Base-by-base conservation (phyloP, 92 coral and sea anemone genomes). In the Phenganax stokvisi region DNA sequence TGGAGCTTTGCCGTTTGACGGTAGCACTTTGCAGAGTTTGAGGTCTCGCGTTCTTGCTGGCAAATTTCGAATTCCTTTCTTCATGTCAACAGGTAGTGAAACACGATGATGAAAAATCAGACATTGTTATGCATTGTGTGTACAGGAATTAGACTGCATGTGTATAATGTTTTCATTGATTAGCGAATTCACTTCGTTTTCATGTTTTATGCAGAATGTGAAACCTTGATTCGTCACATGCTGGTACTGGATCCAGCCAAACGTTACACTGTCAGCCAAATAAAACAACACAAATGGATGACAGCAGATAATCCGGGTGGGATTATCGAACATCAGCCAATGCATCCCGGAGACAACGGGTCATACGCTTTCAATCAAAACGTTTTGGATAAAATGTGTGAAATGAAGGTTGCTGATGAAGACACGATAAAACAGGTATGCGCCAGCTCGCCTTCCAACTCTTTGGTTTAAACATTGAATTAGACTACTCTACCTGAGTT, bases 151-250 rank as follows among this genome's bases (percentile, higher is more conserved):
- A 37, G 47, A 37, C 47, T 25, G 20, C 0, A 13, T 12, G 8
- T 61, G 13, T n/a, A 61, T 13, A 61, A 61, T 61, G 67, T 20
- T 20, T 20, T 20, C 25, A 20, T 20, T 20, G 25, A 20, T 20
- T 20, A 20, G 25, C 25, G 25, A 20, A 7, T 61, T 15, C 28
- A 61, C 67, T 15, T 30, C 52, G 47, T 37, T 12, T 74, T 25
- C 57, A 7, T 55, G 8, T 56, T 25, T 55, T 58, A 20, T 53
- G 13, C 84, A 96, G 99, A 96, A 76, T 96, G 99, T 37, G 99
- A 96, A 76, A 93, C 90, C 66, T 91, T 96, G n/a, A 96, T 96
- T 12, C 91, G 97, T 12, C 99, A 96, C 88, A 96, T 96, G 99
- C 80, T 96, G 51, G 99, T 96, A 16, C 89, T 92, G 16, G 97